A percentile compares a stretch with the other conserved stretches of the same genome.
phyloP scores from a whole-genome alignment of 2,113 vertebrate genomes.

The Pseudopipra pipra region DNA sequence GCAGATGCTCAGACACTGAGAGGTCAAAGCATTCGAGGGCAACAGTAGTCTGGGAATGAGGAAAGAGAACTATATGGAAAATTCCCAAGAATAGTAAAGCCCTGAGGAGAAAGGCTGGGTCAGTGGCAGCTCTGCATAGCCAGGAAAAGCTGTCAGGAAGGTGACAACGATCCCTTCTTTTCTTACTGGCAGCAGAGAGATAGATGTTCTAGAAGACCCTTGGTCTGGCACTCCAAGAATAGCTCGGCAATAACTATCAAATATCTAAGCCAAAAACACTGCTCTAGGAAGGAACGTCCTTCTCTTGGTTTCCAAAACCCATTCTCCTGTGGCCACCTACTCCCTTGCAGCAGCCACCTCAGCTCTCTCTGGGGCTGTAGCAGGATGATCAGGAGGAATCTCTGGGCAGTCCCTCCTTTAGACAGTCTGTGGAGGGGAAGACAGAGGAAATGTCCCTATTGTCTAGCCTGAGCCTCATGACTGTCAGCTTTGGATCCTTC shows the following conservation, averaged over 20 bases:
- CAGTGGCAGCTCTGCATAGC: background rate
- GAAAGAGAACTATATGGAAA: slow-evolving; percentile 38
- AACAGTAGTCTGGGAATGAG: slow-evolving; percentile 41
- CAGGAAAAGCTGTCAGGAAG: slow-evolving; percentile 36
- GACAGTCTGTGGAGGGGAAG: background rate
- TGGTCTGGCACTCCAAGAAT: background rate
- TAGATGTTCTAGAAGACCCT: background rate
- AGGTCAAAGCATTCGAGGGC: background rate
- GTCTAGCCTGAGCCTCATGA: background rate
- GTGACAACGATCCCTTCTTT: slow-evolving; percentile 3
- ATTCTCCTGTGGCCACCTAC: background rate
- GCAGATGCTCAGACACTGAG: background rate
- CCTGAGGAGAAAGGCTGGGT: background rate
- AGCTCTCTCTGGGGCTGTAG: background rate
- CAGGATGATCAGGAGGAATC: background rate
- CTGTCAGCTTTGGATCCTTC: background rate
- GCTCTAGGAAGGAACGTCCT: background rate
- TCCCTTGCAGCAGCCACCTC: background rate
- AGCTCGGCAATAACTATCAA: background rate
- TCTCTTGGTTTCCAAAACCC: background rate
- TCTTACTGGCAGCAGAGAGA: background rate
- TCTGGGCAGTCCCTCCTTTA: background rate
- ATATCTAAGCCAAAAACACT: background rate
- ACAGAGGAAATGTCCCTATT: background rate
- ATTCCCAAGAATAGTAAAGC: slow-evolving; percentile 53